phyloP scores from a whole-genome alignment of 1,140 invertebrate genomes.

The Helicoverpa armigera region DNA sequence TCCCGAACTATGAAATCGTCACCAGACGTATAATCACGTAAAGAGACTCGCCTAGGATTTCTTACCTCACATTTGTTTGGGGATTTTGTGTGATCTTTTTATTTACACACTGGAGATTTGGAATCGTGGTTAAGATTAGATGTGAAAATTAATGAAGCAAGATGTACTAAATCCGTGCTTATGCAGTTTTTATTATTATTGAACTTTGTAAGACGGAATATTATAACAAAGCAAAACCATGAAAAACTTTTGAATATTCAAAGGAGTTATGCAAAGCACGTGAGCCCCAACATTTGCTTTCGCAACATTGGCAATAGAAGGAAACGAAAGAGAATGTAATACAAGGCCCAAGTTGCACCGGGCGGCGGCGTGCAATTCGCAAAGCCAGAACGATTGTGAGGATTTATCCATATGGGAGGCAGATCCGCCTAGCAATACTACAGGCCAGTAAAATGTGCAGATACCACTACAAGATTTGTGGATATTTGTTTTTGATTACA shows the following conservation, averaged over 20 bases:
- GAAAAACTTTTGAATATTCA: not conserved
- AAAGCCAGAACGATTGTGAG: conserved; percentile 79
- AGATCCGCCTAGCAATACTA: conserved; percentile 56
- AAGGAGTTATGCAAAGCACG: conserved; percentile 12
- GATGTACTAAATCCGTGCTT: no score
- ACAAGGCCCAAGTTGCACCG: conserved; percentile 70
- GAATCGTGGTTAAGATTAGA: no score
- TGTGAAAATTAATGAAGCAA: no score
- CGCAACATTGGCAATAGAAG: conserved; percentile 26
- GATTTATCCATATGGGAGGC: conserved; percentile 77
- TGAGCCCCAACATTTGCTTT: conserved; percentile 35
- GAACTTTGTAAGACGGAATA: no score
- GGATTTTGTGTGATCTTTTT: not conserved
- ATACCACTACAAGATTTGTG: conserved; percentile 43
- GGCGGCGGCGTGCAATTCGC: conserved; percentile 67
- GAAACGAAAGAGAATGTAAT: conserved; percentile 61
- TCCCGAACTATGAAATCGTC: conserved; percentile 41
- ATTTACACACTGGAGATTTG: not conserved
- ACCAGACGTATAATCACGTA: conserved; percentile 46
- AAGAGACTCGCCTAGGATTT: conserved; percentile 14
- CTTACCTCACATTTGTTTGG: not conserved
- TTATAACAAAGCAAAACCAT: not conserved
- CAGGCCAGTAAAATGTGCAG: conserved; percentile 39
- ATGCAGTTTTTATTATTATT: no score
- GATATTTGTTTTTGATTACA: conserved; percentile 48